These are phyloP conservation scores for Cebus imitator DNA, from an alignment of 2,113 vertebrate genomes.

Conservation along the genomic window DNA sequence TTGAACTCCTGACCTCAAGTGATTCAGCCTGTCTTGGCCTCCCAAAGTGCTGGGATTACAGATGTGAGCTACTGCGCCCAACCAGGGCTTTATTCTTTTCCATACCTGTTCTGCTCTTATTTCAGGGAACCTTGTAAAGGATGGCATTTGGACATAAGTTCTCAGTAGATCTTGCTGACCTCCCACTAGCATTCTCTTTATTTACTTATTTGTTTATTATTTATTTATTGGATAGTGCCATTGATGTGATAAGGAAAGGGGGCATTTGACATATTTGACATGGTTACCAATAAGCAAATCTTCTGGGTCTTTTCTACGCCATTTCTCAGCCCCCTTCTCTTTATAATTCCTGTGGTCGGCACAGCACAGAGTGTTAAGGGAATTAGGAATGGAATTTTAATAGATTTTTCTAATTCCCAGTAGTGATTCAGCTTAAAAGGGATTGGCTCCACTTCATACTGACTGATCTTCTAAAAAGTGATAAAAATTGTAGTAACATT, in stretches of 20 bases:
- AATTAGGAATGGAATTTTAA: constrained; percentile 36
- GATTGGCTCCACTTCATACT: constrained; percentile 36
- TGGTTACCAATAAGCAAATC: constrained; percentile 36
- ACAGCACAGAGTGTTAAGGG: not conserved
- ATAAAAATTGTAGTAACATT: constrained; percentile 9
- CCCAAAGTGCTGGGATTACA: too few relatives aligned
- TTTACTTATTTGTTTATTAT: not conserved
- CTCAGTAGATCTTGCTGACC: constrained; percentile 41
- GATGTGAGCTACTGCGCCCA: too few relatives aligned
- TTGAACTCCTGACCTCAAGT: too few relatives aligned
- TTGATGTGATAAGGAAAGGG: too few relatives aligned
- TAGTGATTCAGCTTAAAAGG: not conserved
- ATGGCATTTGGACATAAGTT: not conserved
- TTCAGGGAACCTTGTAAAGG: constrained; percentile 40
- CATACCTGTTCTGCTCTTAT: constrained; percentile 4
- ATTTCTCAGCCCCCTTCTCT: constrained; percentile 36
- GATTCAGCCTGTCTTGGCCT: too few relatives aligned
- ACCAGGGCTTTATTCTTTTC: not conserved
- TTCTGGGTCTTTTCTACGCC: constrained; percentile 1
- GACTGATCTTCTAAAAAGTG: constrained; percentile 26
- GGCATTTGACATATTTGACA: not conserved
- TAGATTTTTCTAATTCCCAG: constrained; percentile 20
- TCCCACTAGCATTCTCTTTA: not conserved
- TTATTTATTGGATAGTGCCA: too few relatives aligned
- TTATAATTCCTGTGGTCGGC: not conserved